Conservation (phyloP, 2,888 invertebrate genomes). For the Thalpophila matura region DNA sequence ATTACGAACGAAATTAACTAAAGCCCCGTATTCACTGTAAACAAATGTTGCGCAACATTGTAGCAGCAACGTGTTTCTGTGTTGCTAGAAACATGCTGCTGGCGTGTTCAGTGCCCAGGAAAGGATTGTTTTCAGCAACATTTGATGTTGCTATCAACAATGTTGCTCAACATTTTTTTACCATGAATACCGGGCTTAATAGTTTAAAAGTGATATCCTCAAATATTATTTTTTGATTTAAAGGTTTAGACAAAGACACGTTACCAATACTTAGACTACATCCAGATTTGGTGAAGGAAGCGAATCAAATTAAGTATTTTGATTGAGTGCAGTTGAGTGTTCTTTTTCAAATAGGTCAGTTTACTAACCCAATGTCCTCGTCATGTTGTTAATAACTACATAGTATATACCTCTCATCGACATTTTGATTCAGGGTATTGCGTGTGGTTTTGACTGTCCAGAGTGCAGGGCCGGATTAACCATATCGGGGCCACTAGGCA, state of each 20-base stretch:
- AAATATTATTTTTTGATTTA: slow-evolving; percentile 72
- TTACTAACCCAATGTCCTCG: slow-evolving; percentile 68
- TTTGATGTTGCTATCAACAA: too few species aligned
- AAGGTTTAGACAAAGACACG: slow-evolving; percentile 85
- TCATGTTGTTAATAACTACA: slow-evolving; percentile 64
- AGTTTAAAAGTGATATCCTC: too few species aligned
- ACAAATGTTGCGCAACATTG: too few species aligned
- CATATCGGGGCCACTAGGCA: too few species aligned
- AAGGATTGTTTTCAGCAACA: too few species aligned
- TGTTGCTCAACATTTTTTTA: too few species aligned
- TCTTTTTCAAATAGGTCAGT: slow-evolving; percentile 65
- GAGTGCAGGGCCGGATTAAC: slow-evolving; percentile 28
- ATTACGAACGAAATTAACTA: neutral
- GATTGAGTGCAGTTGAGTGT: slow-evolving; percentile 83
- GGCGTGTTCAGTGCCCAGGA: too few species aligned
- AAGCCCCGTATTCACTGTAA: too few species aligned
- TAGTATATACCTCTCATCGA: slow-evolving; percentile 47
- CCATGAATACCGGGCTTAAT: too few species aligned
- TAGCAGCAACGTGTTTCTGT: too few species aligned
- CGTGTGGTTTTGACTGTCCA: slow-evolving; percentile 58
- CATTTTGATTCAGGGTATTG: slow-evolving; percentile 53
- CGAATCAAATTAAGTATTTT: slow-evolving; percentile 89
- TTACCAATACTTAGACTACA: slow-evolving; percentile 81
- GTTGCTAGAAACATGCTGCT: too few species aligned
- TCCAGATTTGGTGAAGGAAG: slow-evolving; percentile 82